Percentiles rank a stretch among this genome's conserved stretches.
These are phyloP conservation scores for Ariopsis seemanni DNA, from an alignment of 2,113 vertebrate species.

Conservation along the genomic window DNA sequence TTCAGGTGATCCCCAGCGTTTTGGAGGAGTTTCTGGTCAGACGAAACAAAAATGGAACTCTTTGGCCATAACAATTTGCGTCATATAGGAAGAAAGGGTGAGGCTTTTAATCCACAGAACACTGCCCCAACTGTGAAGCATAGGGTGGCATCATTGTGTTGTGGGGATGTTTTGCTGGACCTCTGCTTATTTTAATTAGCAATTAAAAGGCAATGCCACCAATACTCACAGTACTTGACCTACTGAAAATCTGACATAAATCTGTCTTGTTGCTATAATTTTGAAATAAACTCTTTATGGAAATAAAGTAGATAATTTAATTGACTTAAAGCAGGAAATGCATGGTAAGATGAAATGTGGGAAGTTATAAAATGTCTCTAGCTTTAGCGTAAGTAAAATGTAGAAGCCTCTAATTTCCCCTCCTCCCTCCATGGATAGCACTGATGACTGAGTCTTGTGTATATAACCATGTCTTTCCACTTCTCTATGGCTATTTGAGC, in stretches of 20 bases:
- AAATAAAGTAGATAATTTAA: background rate
- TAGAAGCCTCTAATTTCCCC: background rate
- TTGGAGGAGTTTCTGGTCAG: background rate
- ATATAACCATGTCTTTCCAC: constrained; percentile 39
- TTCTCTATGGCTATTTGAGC: constrained; percentile 46
- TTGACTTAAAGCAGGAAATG: background rate
- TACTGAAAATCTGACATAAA: background rate
- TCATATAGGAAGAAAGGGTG: no score
- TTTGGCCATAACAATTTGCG: background rate
- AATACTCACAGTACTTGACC: background rate
- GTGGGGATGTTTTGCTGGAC: background rate
- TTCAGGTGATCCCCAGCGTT: background rate
- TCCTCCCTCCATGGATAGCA: background rate
- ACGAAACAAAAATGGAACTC: background rate
- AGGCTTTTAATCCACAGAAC: background rate
- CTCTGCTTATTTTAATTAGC: no score
- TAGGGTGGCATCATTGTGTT: background rate
- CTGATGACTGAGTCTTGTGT: constrained; percentile 25
- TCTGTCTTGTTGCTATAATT: background rate
- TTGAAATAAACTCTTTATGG: background rate
- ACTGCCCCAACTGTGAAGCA: background rate
- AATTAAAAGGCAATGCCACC: background rate
- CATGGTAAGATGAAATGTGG: background rate
- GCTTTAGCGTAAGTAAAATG: background rate
- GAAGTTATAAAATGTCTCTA: background rate